Evolutionary conservation across 2,113 vertebrate species (phyloP).

Genomic region (Holacanthus passer): DNA sequence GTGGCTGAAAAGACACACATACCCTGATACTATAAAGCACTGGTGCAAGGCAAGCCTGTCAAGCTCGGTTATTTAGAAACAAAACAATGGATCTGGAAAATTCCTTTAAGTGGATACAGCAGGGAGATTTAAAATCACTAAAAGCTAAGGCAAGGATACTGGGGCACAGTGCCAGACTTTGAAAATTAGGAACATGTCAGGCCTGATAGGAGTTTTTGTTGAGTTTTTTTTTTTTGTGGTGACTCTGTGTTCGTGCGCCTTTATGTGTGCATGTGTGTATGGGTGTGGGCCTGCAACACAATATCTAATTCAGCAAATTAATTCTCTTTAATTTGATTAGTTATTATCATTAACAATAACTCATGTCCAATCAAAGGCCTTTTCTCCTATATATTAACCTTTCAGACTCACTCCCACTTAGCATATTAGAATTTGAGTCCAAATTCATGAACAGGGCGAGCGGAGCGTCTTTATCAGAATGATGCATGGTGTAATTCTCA

Average conservation of each 20-base stretch:
- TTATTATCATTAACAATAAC: slow-evolving; percentile 89
- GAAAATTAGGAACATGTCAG: slow-evolving; percentile 56
- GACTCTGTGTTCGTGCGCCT: neutral
- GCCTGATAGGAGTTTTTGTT: slow-evolving; percentile 45
- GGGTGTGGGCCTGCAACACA: slow-evolving; percentile 71
- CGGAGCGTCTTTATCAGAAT: slow-evolving; percentile 74
- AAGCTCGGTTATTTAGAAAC: slow-evolving; percentile 71
- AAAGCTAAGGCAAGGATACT: slow-evolving; percentile 41
- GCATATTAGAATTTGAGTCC: slow-evolving; percentile 81
- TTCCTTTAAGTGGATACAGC: slow-evolving; percentile 66
- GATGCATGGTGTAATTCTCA: slow-evolving; percentile 80
- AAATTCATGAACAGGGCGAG: slow-evolving; percentile 75
- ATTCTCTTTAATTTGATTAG: slow-evolving; percentile 92
- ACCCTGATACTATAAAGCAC: slow-evolving; percentile 85
- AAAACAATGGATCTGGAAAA: slow-evolving; percentile 76
- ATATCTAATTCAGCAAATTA: slow-evolving; percentile 96
- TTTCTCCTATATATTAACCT: slow-evolving; percentile 92
- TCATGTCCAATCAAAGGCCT: slow-evolving; percentile 85
- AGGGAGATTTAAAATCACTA: slow-evolving; percentile 63
- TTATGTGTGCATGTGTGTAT: neutral
- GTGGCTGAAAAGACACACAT: slow-evolving; percentile 82
- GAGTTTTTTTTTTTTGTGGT: slow-evolving; percentile 18
- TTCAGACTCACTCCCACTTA: slow-evolving; percentile 81
- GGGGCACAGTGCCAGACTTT: slow-evolving; percentile 37
- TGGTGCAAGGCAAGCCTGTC: slow-evolving; percentile 70